phyloP scores from a whole-genome alignment of 1,140 invertebrate species.

The Drosophila ambigua region DNA sequence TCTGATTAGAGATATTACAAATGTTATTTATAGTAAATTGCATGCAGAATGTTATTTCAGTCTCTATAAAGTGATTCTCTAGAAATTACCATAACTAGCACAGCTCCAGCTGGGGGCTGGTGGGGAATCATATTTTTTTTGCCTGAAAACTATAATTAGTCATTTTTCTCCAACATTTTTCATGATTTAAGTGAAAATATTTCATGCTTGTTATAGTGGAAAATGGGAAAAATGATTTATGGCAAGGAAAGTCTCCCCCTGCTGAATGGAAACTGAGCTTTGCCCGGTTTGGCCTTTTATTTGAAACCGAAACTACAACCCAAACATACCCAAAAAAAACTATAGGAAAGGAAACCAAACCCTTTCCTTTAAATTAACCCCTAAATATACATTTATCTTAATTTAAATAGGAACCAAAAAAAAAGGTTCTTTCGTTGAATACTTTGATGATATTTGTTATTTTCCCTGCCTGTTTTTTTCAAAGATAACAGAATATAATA shows the following conservation, averaged over 20 bases:
- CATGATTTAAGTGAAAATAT: conserved; percentile 21
- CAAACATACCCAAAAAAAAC: too few relatives aligned
- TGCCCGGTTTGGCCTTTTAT: too few relatives aligned
- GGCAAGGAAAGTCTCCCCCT: background rate
- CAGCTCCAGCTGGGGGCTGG: background rate
- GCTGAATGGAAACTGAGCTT: background rate
- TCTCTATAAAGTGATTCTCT: conserved; percentile 16
- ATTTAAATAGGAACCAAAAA: conserved; percentile 2
- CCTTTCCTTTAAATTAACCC: too few relatives aligned
- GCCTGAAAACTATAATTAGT: conserved; percentile 55
- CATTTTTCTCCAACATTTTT: conserved; percentile 26
- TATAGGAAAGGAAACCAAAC: too few relatives aligned
- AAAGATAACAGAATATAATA: conserved; percentile 29
- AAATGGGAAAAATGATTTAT: conserved; percentile 50
- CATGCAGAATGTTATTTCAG: conserved; percentile 18
- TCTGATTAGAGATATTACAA: conserved; percentile 35
- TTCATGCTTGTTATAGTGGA: conserved; percentile 10
- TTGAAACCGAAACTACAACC: too few relatives aligned
- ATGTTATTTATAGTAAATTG: conserved; percentile 57
- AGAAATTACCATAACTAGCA: conserved; percentile 62
- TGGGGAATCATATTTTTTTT: background rate
- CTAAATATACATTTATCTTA: conserved; percentile 16
- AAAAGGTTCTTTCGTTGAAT: conserved; percentile 11
- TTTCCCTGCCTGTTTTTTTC: conserved; percentile 17
- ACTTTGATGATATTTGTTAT: conserved; percentile 56